phyloP scores from a whole-genome alignment of 2,888 invertebrate genomes.

The Nymphalis urticae region DNA sequence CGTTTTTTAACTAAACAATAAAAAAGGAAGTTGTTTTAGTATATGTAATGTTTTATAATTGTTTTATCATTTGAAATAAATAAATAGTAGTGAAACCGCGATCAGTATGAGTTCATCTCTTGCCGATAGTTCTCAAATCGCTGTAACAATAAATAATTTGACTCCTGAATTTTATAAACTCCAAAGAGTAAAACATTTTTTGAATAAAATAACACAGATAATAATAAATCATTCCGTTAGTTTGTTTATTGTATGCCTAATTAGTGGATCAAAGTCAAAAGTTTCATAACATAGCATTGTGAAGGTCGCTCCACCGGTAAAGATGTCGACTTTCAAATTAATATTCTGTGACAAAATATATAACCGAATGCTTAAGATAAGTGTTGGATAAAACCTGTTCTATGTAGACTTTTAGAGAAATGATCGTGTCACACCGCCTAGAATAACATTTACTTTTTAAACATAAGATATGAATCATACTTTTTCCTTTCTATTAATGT shows the following conservation, averaged over 20 bases:
- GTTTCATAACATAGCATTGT: slow-evolving; percentile 58
- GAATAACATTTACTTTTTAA: slow-evolving; percentile 8
- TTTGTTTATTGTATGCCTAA: slow-evolving; percentile 13
- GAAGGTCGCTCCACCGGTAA: slow-evolving; percentile 56
- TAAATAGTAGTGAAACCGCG: no score
- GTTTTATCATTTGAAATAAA: no score
- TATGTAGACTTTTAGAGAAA: slow-evolving; percentile 9
- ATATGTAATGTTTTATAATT: background rate
- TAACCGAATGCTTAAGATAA: slow-evolving; percentile 37
- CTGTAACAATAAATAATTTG: no score
- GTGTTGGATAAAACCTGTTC: slow-evolving; percentile 13
- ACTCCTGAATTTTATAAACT: no score
- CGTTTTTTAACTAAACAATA: background rate
- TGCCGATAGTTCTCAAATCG: no score
- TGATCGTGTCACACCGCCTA: background rate
- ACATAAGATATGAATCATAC: background rate
- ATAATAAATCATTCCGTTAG: background rate
- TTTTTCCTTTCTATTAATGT: background rate
- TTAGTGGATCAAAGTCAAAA: slow-evolving; percentile 34
- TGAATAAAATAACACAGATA: background rate
- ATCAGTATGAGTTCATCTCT: no score
- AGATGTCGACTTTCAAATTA: slow-evolving; percentile 62
- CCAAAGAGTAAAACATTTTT: no score
- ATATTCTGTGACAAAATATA: slow-evolving; percentile 53
- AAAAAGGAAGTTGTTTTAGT: background rate